A percentile compares a stretch with the other conserved stretches of the same genome.
phyloP scores from a whole-genome alignment of 1,140 invertebrate species.

The Periplaneta americana region DNA sequence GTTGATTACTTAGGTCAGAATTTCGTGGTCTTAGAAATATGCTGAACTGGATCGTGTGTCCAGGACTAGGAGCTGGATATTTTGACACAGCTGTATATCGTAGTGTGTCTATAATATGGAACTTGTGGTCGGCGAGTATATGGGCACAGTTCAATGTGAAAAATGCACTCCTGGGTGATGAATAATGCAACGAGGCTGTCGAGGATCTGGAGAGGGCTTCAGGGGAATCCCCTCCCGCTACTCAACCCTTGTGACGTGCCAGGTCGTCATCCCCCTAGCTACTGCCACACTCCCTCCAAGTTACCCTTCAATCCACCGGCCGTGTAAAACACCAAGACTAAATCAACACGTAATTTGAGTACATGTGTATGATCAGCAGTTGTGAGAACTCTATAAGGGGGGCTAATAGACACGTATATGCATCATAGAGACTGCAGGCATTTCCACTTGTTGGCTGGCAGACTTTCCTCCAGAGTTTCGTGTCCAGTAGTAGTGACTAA shows the following conservation, averaged over 20 bases:
- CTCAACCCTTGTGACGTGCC: not conserved
- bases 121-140: not conserved
- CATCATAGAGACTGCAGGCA: not conserved
- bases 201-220: not conserved
- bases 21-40: too few species aligned
- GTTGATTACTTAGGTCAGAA: too few species aligned
- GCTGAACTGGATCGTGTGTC: too few species aligned
- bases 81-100: not conserved
- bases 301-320: not conserved
- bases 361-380: constrained; percentile 1
- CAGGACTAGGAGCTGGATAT: too few species aligned
- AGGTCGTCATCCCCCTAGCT: not conserved
- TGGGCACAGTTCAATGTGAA: constrained; percentile 6
- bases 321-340: constrained; percentile 1
- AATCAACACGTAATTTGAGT: constrained; percentile 9
- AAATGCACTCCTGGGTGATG: constrained; percentile 9
- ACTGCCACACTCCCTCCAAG: not conserved
- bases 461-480: too few species aligned
- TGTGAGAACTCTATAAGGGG: not conserved
- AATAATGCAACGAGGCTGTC: constrained; percentile 2
- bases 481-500: too few species aligned
- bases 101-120: not conserved
- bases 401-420: not conserved
- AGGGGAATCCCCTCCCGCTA: constrained; percentile 8
- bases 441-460: not conserved